These are phyloP conservation scores for Cephalopholis sonnerati DNA, from an alignment of 2,113 vertebrate species.

Conservation along the genomic window DNA sequence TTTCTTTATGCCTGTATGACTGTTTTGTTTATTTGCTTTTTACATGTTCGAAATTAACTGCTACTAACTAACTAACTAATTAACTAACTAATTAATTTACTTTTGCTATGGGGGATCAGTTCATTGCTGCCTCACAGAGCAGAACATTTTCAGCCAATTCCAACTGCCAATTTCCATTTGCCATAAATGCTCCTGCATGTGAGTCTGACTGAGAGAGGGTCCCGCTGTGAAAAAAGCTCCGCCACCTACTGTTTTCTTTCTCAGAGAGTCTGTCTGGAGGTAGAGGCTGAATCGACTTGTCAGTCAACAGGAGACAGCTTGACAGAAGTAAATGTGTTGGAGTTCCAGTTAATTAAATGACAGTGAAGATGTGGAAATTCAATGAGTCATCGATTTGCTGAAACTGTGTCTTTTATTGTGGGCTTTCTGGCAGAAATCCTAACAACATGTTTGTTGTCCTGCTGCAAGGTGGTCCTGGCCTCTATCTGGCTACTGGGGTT, in stretches of 20 bases:
- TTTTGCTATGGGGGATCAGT: background rate
- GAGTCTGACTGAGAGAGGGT: background rate
- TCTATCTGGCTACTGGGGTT: slow-evolving; percentile 88
- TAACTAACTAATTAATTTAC: too few relatives aligned
- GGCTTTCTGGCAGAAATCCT: background rate
- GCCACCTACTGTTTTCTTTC: background rate
- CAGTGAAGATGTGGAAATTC: background rate
- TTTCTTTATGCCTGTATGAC: too few relatives aligned
- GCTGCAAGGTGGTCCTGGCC: slow-evolving; percentile 69
- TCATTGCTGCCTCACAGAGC: too few relatives aligned
- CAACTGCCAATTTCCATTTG: background rate
- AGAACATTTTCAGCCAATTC: background rate
- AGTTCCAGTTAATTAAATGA: slow-evolving; percentile 3
- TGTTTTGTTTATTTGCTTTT: too few relatives aligned
- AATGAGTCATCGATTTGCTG: background rate
- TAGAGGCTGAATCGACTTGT: background rate
- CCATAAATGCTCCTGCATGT: background rate
- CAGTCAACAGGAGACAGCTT: background rate
- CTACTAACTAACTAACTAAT: too few relatives aligned
- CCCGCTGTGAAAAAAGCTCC: background rate
- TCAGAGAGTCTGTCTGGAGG: background rate
- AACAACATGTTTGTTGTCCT: slow-evolving; percentile 19
- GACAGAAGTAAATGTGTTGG: slow-evolving; percentile 1
- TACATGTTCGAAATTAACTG: too few relatives aligned
- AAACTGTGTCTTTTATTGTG: background rate